Conservation (phyloP, 1,140 invertebrate species). For the Leptinotarsa undecemlineata region DNA sequence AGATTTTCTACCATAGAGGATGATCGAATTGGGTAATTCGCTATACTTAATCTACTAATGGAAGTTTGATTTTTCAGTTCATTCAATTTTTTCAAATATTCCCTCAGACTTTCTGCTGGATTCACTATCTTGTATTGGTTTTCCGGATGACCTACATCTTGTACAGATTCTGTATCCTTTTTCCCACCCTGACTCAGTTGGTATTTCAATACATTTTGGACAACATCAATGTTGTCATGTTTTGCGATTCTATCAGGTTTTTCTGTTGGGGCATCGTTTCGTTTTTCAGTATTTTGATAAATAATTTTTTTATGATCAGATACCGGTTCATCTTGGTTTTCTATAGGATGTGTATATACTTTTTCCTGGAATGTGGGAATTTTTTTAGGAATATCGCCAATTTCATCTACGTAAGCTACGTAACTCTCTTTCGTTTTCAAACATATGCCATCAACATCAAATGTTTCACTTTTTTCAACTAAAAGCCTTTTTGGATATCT, state of each 20-base stretch:
- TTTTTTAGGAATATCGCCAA: not conserved
- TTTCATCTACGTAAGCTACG: slow-evolving; percentile 9
- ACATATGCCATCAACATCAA: slow-evolving; percentile 16
- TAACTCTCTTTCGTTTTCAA: slow-evolving; percentile 15
- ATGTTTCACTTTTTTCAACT: not conserved
- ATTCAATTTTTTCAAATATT: slow-evolving; percentile 12
- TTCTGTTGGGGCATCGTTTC: no score
- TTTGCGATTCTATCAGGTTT: not conserved
- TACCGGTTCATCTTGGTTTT: not conserved
- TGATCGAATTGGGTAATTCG: not conserved
- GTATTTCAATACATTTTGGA: not conserved
- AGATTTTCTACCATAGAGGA: not conserved
- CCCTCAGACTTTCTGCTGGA: not conserved
- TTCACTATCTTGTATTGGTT: not conserved
- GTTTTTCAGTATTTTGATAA: not conserved
- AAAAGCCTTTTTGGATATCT: slow-evolving; percentile 11
- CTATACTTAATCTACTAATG: not conserved
- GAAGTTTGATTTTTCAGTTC: slow-evolving; percentile 14
- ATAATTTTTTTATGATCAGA: not conserved
- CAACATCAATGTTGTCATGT: not conserved
- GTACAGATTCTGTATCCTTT: not conserved
- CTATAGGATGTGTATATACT: not conserved
- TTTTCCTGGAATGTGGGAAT: not conserved
- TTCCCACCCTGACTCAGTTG: not conserved
- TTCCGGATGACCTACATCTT: not conserved